phyloP scores from a whole-genome alignment of 2,888 invertebrate genomes.

The Bembecia ichneumoniformis region DNA sequence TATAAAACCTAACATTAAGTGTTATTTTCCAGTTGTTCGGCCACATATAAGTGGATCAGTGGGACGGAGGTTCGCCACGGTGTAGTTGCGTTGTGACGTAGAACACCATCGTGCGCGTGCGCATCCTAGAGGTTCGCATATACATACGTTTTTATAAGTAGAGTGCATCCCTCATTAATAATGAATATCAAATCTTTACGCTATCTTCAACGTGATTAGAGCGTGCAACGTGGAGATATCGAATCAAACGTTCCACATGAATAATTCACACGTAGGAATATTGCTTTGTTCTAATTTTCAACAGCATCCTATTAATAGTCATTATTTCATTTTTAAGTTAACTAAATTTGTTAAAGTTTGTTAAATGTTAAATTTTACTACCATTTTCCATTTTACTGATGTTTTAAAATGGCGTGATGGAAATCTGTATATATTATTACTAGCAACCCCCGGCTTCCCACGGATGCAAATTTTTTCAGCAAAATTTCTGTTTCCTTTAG shows the following conservation, averaged over 20 bases:
- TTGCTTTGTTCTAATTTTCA: not conserved
- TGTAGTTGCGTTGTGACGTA: slow-evolving; percentile 5
- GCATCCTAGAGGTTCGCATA: slow-evolving; percentile 2
- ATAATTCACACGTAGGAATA: not conserved
- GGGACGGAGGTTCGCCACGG: slow-evolving; percentile 16
- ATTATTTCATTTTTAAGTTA: not conserved
- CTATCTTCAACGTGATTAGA: not conserved
- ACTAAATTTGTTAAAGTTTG: too few relatives aligned
- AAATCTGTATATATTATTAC: too few relatives aligned
- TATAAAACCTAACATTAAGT: slow-evolving; percentile 20
- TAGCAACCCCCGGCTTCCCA: too few relatives aligned
- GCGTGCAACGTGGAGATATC: not conserved
- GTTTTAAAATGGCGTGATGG: too few relatives aligned
- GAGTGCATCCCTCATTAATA: not conserved
- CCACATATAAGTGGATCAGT: slow-evolving; percentile 25
- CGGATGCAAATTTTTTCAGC: too few relatives aligned
- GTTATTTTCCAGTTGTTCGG: slow-evolving; percentile 26
- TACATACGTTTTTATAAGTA: not conserved
- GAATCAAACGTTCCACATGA: not conserved
- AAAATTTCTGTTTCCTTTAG: too few relatives aligned
- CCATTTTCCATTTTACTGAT: too few relatives aligned
- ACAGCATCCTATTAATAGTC: not conserved
- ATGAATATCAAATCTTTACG: not conserved
- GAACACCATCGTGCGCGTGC: slow-evolving; percentile 4
- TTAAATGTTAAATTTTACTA: too few relatives aligned